These are phyloP conservation scores for Siniperca undulata DNA, from an alignment of 2,797 vertebrate genomes.

Conservation along the genomic window DNA sequence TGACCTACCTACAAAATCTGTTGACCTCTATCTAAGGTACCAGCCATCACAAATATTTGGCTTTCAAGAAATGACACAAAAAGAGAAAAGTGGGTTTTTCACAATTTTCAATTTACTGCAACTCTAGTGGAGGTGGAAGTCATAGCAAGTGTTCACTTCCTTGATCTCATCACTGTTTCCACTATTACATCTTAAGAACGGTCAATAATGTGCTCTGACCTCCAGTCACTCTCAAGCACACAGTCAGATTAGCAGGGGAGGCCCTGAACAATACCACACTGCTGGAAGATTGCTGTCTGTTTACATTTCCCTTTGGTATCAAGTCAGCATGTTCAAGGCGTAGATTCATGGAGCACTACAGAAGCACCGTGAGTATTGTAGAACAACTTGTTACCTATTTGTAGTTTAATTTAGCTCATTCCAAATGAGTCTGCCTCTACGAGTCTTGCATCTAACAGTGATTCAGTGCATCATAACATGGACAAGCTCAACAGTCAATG, in stretches of 20 bases:
- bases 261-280: background rate
- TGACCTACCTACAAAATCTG: slow-evolving; percentile 54
- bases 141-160: slow-evolving; percentile 36
- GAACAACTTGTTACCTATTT: background rate
- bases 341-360: background rate
- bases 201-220: slow-evolving; percentile 45
- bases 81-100: slow-evolving; percentile 30
- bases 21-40: slow-evolving; percentile 47
- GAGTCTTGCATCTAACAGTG: background rate
- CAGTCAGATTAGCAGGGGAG: slow-evolving; percentile 36
- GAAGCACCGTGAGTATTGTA: background rate
- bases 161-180: slow-evolving; percentile 43
- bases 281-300: slow-evolving; percentile 6
- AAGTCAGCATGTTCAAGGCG: background rate
- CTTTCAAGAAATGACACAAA: slow-evolving; percentile 52
- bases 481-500: slow-evolving; percentile 14
- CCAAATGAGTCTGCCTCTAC: background rate
- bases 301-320: slow-evolving; percentile 2
- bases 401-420: background rate
- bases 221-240: slow-evolving; percentile 13
- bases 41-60: slow-evolving; percentile 57
- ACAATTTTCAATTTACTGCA: slow-evolving; percentile 50
- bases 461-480: background rate
- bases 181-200: slow-evolving; percentile 31
- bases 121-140: slow-evolving; percentile 13